Evolutionary conservation across 1,140 invertebrate species (phyloP).

Genomic region (Ditylenchus dipsaci): DNA sequence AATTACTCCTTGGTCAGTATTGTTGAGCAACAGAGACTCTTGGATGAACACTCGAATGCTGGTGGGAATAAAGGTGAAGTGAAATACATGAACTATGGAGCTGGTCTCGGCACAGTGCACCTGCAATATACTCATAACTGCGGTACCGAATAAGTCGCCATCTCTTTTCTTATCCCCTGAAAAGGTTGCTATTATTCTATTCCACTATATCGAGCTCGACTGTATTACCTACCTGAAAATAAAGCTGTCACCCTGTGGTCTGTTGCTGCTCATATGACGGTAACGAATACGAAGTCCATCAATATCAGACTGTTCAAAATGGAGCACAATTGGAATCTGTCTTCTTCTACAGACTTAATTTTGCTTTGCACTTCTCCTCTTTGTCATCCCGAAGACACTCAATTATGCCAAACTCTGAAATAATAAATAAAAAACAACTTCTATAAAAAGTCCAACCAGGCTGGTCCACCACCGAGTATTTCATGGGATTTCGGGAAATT

Average conservation of each 20-base stretch:
- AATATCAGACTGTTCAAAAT: slow-evolving; percentile 40
- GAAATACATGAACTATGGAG: slow-evolving; percentile 45
- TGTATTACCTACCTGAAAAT: slow-evolving; percentile 48
- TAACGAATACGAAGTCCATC: slow-evolving; percentile 44
- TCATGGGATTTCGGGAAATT: slow-evolving; percentile 44
- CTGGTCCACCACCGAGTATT: slow-evolving; percentile 48
- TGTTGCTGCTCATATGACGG: slow-evolving; percentile 40
- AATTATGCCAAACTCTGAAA: slow-evolving; percentile 46
- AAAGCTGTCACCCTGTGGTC: slow-evolving; percentile 43
- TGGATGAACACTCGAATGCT: slow-evolving; percentile 53
- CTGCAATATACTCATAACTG: no score
- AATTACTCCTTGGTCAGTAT: slow-evolving; percentile 44
- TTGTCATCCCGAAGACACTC: slow-evolving; percentile 41
- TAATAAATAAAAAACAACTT: no score
- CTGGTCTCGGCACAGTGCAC: slow-evolving; percentile 37
- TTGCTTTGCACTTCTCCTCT: slow-evolving; percentile 21
- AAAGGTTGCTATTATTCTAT: no score
- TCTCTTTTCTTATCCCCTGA: no score
- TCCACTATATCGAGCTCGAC: no score
- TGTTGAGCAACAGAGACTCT: slow-evolving; percentile 50
- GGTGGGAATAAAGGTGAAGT: slow-evolving; percentile 51
- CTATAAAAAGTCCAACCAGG: slow-evolving; percentile 8
- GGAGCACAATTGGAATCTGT: slow-evolving; percentile 36
- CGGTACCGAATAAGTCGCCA: no score
- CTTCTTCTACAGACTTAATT: slow-evolving; percentile 2